Evolutionary conservation across 2,888 invertebrate genomes (phyloP).

Genomic region (Tenthredo livida): DNA sequence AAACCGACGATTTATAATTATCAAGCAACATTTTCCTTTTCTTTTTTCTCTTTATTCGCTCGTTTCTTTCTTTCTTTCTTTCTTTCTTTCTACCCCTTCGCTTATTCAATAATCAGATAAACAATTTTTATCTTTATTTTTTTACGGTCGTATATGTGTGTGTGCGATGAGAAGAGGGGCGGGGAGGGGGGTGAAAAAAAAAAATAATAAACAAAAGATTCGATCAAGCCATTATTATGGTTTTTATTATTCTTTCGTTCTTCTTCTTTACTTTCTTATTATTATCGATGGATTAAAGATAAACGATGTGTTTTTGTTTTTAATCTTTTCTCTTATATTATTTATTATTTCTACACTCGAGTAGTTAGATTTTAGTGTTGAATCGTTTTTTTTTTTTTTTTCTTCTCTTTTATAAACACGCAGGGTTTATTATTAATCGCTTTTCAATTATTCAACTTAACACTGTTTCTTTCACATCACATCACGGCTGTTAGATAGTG

Average conservation of each 20-base stretch:
- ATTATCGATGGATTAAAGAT: neutral
- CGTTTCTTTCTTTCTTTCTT: too few species aligned
- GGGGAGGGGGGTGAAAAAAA: too few species aligned
- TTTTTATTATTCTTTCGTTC: neutral
- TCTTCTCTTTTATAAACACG: neutral
- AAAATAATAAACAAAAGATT: neutral
- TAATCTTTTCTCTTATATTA: too few species aligned
- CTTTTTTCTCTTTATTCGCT: neutral
- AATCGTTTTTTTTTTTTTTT: too few species aligned
- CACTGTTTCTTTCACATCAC: neutral
- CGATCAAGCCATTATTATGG: neutral
- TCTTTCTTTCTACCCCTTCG: too few species aligned
- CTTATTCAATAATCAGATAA: neutral
- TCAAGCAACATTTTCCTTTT: conserved; percentile 18
- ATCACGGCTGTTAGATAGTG: neutral
- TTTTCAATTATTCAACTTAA: neutral
- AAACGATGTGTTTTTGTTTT: too few species aligned
- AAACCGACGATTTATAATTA: neutral
- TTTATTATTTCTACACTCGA: too few species aligned
- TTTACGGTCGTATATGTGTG: neutral
- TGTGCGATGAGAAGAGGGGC: too few species aligned
- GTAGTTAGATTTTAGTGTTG: too few species aligned
- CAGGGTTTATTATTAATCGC: neutral
- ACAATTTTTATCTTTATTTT: neutral
- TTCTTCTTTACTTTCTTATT: neutral